These are phyloP conservation scores for Ennomos fuscantarius DNA, from an alignment of 2,888 invertebrate species.

Conservation along the genomic window DNA sequence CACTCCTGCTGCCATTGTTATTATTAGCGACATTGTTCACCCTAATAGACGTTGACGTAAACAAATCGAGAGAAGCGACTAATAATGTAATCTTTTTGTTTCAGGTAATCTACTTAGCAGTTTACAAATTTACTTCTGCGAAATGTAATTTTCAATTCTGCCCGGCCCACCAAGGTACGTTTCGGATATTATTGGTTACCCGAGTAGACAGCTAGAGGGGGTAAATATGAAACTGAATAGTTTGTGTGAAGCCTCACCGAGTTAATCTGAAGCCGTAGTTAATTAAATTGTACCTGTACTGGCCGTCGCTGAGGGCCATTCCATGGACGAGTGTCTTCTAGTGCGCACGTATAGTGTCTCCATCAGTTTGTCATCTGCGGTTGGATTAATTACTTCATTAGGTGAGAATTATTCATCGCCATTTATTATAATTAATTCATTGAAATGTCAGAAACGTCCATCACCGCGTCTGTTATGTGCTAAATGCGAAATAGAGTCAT, in stretches of 20 bases:
- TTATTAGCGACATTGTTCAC: slow-evolving; percentile 77
- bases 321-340: slow-evolving; percentile 57
- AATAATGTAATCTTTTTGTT: slow-evolving; percentile 77
- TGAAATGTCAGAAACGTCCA: slow-evolving; percentile 19
- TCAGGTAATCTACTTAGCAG: slow-evolving; percentile 68
- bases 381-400: slow-evolving; percentile 40
- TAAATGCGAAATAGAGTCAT: slow-evolving; percentile 13
- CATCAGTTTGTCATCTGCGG: slow-evolving; percentile 28
- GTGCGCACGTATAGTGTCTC: slow-evolving; percentile 58
- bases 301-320: slow-evolving; percentile 66
- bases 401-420: slow-evolving; percentile 45
- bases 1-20: slow-evolving; percentile 77
- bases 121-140: slow-evolving; percentile 43
- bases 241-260: slow-evolving; percentile 76
- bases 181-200: slow-evolving; percentile 40
- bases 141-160: slow-evolving; percentile 36
- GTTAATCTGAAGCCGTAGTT: slow-evolving; percentile 84
- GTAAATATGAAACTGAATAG: slow-evolving; percentile 78
- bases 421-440: slow-evolving; percentile 23
- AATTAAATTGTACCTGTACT: slow-evolving; percentile 80
- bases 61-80: slow-evolving; percentile 71
- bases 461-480: slow-evolving; percentile 16
- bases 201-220: slow-evolving; percentile 45
- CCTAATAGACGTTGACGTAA: slow-evolving; percentile 72
- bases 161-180: slow-evolving; percentile 38